These are phyloP conservation scores for Caenorhabditis virilis DNA, from an alignment of 2,888 invertebrate genomes.

Conservation along the genomic window DNA sequence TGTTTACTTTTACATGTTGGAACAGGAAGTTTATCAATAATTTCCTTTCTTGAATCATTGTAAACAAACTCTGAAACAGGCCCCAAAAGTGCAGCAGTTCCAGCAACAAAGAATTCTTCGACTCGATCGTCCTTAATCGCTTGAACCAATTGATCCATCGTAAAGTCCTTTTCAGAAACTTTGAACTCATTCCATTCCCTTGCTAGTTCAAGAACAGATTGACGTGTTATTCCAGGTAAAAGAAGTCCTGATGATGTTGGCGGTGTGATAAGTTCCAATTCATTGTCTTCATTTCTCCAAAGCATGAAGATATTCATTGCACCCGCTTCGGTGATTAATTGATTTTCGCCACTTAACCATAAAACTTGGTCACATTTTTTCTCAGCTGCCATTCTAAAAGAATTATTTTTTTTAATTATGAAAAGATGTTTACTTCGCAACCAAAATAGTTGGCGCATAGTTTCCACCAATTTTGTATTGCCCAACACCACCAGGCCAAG, in stretches of 20 bases:
- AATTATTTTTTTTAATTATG: background rate
- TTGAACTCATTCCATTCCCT: constrained; percentile 81
- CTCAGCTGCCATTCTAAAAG: constrained; percentile 16
- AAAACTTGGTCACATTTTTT: constrained; percentile 81
- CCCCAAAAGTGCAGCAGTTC: constrained; percentile 92
- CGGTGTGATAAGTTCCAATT: constrained; percentile 88
- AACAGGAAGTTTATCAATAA: constrained; percentile 72
- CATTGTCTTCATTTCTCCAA: constrained; percentile 82
- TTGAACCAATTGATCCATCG: constrained; percentile 81
- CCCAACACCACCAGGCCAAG: constrained; percentile 89
- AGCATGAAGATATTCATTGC: constrained; percentile 96
- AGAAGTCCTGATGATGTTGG: constrained; percentile 86
- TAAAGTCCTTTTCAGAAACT: constrained; percentile 81
- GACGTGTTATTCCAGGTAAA: constrained; percentile 89
- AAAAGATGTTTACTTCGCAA: constrained; percentile 46
- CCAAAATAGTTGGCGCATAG: constrained; percentile 73
- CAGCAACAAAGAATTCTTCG: constrained; percentile 91
- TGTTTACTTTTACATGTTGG: constrained; percentile 75
- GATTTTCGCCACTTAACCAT: constrained; percentile 92
- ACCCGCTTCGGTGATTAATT: constrained; percentile 94
- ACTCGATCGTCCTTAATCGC: constrained; percentile 83
- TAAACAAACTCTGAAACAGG: constrained; percentile 87
- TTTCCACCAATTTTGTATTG: constrained; percentile 88
- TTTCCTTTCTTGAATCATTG: constrained; percentile 67
- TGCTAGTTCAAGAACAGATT: constrained; percentile 82